Evolutionary conservation across 2,888 invertebrate genomes (phyloP).

Genomic region (Synergus laeviventris): DNA sequence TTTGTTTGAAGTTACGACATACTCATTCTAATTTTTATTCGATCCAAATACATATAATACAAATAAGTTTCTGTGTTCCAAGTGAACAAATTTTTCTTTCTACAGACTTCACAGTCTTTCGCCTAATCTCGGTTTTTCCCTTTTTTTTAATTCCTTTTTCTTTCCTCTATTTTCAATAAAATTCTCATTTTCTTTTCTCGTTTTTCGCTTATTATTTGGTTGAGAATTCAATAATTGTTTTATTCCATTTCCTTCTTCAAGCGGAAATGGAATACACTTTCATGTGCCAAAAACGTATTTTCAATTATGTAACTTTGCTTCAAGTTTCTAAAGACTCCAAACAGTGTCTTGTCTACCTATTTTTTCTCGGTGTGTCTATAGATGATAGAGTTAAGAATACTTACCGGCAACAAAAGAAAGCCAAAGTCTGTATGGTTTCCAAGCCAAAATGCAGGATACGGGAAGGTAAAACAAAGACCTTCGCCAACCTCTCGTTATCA

Average conservation of each 20-base stretch:
- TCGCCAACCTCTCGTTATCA: slow-evolving; percentile 75
- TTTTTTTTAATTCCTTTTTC: too few species aligned
- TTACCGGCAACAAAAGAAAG: slow-evolving; percentile 76
- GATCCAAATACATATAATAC: background rate
- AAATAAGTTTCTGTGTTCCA: too few species aligned
- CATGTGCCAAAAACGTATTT: background rate
- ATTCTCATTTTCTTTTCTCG: too few species aligned
- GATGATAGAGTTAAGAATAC: slow-evolving; percentile 35
- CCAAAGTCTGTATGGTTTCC: slow-evolving; percentile 75
- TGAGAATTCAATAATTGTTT: too few species aligned
- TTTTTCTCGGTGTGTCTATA: background rate
- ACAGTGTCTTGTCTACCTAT: slow-evolving; percentile 7
- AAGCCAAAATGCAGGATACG: slow-evolving; percentile 73
- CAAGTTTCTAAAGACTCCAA: background rate
- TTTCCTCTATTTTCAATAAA: too few species aligned
- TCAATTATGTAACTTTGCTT: background rate
- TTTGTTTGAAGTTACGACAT: background rate
- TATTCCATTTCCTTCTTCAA: background rate
- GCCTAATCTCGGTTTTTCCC: too few species aligned
- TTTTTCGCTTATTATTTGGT: too few species aligned
- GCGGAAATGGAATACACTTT: background rate
- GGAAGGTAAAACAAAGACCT: slow-evolving; percentile 74
- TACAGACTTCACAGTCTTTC: too few species aligned
- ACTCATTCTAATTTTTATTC: background rate
- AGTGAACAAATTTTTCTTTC: too few species aligned